Percentiles rank a stretch among this genome's conserved stretches.
phyloP scores from a whole-genome alignment of 2,797 vertebrate species.

The Neoniphon sammara region DNA sequence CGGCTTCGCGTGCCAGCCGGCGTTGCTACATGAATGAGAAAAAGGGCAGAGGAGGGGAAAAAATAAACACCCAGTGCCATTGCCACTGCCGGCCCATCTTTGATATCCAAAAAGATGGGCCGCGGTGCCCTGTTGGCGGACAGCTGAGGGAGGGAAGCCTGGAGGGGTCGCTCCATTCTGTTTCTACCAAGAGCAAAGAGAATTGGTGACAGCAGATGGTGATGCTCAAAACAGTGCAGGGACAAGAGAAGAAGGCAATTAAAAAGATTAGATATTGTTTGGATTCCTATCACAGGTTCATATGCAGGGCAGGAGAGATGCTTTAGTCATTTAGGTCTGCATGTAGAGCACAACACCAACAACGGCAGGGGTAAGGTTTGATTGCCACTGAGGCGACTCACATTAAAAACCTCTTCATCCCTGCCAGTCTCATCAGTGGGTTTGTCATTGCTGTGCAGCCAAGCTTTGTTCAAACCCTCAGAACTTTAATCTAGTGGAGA shows the following conservation, averaged over 20 bases:
- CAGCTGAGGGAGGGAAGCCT: constrained; percentile 35
- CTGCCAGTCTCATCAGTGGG: no score
- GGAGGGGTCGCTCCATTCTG: constrained; percentile 5
- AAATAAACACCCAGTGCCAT: constrained; percentile 41
- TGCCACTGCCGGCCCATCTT: constrained; percentile 16
- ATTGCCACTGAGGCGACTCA: constrained; percentile 1
- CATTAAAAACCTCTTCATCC: no score
- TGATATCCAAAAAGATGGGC: constrained; percentile 5
- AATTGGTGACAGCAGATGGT: constrained; percentile 51
- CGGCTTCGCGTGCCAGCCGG: constrained; percentile 50
- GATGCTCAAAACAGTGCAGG: constrained; percentile 21
- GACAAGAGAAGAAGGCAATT: constrained; percentile 33
- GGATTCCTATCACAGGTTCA: constrained; percentile 27
- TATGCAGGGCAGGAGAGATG: not conserved
- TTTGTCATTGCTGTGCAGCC: no score
- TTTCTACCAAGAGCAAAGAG: constrained; percentile 39
- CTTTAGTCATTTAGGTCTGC: not conserved
- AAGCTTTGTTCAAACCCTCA: no score
- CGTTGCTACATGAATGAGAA: constrained; percentile 61
- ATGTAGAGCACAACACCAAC: not conserved
- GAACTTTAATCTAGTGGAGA: no score
- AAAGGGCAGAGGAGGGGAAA: constrained; percentile 25
- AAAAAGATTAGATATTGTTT: constrained; percentile 37
- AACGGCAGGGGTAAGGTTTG: not conserved
- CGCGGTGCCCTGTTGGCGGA: constrained; percentile 27